Conservation (phyloP, 2,888 invertebrate genomes). For the Lepidocyrtoides sp. region DNA sequence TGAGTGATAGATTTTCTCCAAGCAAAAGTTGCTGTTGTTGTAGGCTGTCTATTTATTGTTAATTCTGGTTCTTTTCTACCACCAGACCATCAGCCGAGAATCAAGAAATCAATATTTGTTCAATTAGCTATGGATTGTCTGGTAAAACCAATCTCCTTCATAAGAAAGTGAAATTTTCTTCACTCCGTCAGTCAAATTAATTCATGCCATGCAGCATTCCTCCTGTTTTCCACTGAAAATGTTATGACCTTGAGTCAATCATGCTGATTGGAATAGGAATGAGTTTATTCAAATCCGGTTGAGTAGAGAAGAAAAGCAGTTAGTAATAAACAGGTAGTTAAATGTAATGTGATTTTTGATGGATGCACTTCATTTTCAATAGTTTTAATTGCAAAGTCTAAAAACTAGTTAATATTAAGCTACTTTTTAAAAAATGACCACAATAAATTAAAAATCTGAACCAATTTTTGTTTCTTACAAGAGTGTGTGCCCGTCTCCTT, state of each 20-base stretch:
- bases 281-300: slow-evolving; percentile 63
- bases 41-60: slow-evolving; percentile 31
- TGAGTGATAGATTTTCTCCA: slow-evolving; percentile 36
- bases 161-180: slow-evolving; percentile 43
- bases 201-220: slow-evolving; percentile 66
- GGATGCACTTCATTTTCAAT: background rate
- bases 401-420: background rate
- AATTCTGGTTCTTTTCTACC: slow-evolving; percentile 46
- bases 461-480: slow-evolving; percentile 54
- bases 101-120: slow-evolving; percentile 81
- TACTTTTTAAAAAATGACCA: slow-evolving; percentile 17
- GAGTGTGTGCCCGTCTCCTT: background rate
- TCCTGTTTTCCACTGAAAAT: slow-evolving; percentile 6
- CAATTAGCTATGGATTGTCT: slow-evolving; percentile 73
- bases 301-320: background rate
- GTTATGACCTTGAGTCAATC: slow-evolving; percentile 73
- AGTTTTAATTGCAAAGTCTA: slow-evolving; percentile 23
- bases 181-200: slow-evolving; percentile 62
- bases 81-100: slow-evolving; percentile 8
- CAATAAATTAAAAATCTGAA: slow-evolving; percentile 8
- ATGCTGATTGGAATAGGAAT: slow-evolving; percentile 41
- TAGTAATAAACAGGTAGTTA: background rate
- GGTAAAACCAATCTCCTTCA: slow-evolving; percentile 51
- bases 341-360: slow-evolving; percentile 4
- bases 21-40: slow-evolving; percentile 12